Percentiles rank a stretch among this genome's conserved stretches.
phyloP scores from a whole-genome alignment of 2,113 vertebrate genomes.

The Ceyx melanurus region DNA sequence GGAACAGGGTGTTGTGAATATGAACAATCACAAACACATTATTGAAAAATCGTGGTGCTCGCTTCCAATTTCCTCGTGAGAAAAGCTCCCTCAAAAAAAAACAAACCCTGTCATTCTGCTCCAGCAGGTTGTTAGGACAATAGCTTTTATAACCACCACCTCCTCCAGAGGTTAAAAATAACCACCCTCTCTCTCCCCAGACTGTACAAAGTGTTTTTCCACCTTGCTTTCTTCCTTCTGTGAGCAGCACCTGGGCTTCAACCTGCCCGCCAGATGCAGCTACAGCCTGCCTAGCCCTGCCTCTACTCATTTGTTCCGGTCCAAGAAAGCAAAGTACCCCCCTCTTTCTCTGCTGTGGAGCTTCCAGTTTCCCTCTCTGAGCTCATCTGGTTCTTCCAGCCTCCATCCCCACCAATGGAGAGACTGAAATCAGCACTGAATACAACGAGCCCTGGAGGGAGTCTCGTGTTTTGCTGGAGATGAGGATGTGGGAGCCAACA shows the following conservation, averaged over 20 bases:
- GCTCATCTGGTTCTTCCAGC: not conserved
- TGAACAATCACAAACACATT: not conserved
- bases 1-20: not conserved
- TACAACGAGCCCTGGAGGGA: not conserved
- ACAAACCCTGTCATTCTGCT: conserved; percentile 3
- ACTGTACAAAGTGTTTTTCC: not conserved
- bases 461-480: not conserved
- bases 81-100: not conserved
- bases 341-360: not conserved
- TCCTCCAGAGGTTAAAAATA: conserved; percentile 12
- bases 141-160: not conserved
- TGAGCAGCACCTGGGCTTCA: not conserved
- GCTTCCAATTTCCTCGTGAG: conserved; percentile 6
- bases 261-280: not conserved
- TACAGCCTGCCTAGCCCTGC: not conserved
- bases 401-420: not conserved
- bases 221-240: not conserved
- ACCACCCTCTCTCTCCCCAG: not conserved
- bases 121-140: not conserved
- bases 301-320: not conserved
- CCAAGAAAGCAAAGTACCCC: not conserved
- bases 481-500: not conserved
- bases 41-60: conserved; percentile 22
- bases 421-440: not conserved
- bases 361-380: not conserved